Evolutionary conservation across 2,888 invertebrate genomes (phyloP).

Genomic region (Plebejus melissa): DNA sequence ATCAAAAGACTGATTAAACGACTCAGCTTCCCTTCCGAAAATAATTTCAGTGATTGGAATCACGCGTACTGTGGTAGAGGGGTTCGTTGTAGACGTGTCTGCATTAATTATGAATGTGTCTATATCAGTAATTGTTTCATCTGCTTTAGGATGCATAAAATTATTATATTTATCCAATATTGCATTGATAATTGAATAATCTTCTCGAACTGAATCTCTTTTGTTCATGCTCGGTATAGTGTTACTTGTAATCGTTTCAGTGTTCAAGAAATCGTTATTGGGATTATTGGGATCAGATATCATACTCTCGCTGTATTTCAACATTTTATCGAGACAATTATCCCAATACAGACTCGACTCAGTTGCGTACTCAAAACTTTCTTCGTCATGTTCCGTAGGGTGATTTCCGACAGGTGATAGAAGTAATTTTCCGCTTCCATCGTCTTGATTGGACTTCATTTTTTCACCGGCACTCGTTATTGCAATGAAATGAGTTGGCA

Average conservation of each 20-base stretch:
- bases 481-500: conserved; percentile 52
- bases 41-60: conserved; percentile 64
- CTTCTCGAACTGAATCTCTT: conserved; percentile 46
- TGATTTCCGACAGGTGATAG: conserved; percentile 42
- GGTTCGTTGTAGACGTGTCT: neutral
- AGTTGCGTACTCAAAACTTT: conserved; percentile 37
- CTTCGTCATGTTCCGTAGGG: conserved; percentile 32
- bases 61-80: conserved; percentile 43
- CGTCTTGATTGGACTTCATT: conserved; percentile 47
- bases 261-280: conserved; percentile 48
- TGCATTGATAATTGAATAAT: conserved; percentile 33
- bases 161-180: conserved; percentile 18
- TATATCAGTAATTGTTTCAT: neutral
- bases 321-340: conserved; percentile 58
- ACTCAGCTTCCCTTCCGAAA: conserved; percentile 41
- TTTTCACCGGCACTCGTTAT: conserved; percentile 48
- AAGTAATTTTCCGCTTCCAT: conserved; percentile 50
- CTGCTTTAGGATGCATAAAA: conserved; percentile 28
- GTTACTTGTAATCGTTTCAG: conserved; percentile 40
- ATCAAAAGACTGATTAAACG: conserved; percentile 30
- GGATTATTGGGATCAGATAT: conserved; percentile 42
- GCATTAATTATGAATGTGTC: neutral
- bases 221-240: conserved; percentile 42
- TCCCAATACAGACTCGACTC: conserved; percentile 60
- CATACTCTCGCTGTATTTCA: conserved; percentile 45